These are phyloP conservation scores for Tortrix viridana DNA, from an alignment of 2,888 invertebrate species.

Conservation along the genomic window DNA sequence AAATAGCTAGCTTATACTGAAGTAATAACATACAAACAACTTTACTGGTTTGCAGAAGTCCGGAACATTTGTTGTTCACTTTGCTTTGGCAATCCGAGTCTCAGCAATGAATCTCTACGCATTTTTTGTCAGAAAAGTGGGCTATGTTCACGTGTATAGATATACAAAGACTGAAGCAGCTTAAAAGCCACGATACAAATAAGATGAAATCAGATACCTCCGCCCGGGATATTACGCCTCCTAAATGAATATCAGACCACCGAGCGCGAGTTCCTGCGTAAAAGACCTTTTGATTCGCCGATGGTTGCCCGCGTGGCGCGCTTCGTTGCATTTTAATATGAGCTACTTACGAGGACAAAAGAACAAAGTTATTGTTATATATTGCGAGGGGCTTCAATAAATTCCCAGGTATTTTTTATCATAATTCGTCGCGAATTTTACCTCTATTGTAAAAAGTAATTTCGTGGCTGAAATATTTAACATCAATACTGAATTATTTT, in stretches of 20 bases:
- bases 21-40: background rate
- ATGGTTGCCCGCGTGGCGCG: constrained; percentile 55
- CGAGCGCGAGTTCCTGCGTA: constrained; percentile 60
- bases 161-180: background rate
- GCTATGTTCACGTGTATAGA: too few relatives aligned
- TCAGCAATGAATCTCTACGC: too few relatives aligned
- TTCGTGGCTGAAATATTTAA: constrained; percentile 20
- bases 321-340: constrained; percentile 72
- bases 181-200: constrained; percentile 15
- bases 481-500: too few relatives aligned
- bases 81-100: too few relatives aligned
- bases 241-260: constrained; percentile 64
- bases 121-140: too few relatives aligned
- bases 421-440: constrained; percentile 19
- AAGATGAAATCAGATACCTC: constrained; percentile 37
- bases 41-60: background rate
- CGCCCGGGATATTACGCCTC: constrained; percentile 33
- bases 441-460: constrained; percentile 8
- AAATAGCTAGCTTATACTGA: constrained; percentile 6
- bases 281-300: constrained; percentile 69
- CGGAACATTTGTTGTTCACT: background rate
- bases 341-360: constrained; percentile 56
- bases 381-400: constrained; percentile 57
- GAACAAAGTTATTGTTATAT: constrained; percentile 54
- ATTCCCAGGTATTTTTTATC: constrained; percentile 42